Conservation (phyloP, 2,888 invertebrate species). For the Nephrocerus scutellatus region DNA sequence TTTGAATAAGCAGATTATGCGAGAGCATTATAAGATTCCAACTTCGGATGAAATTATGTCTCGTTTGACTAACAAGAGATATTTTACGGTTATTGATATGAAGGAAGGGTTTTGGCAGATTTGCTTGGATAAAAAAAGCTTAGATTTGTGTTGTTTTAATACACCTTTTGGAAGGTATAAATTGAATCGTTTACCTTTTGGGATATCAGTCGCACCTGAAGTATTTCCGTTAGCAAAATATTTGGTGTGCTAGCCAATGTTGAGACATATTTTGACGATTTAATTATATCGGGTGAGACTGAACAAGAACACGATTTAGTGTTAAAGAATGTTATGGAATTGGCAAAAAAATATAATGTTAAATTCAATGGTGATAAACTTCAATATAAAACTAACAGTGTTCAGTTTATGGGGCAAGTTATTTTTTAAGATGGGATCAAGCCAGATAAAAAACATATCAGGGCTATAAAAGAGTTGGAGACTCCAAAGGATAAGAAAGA, state of each 20-base stretch:
- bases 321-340: too few relatives aligned
- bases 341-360: too few relatives aligned
- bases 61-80: background rate
- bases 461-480: too few relatives aligned
- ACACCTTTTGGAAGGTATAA: constrained; percentile 17
- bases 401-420: too few relatives aligned
- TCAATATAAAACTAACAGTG: too few relatives aligned
- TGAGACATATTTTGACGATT: constrained; percentile 33
- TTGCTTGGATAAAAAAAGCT: constrained; percentile 8
- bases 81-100: background rate
- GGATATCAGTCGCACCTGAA: constrained; percentile 25
- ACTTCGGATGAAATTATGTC: constrained; percentile 1
- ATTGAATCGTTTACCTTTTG: constrained; percentile 20
- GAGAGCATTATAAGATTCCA: constrained; percentile 2
- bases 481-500: too few relatives aligned
- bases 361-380: too few relatives aligned
- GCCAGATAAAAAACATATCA: too few relatives aligned
- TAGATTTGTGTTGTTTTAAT: constrained; percentile 10
- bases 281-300: too few relatives aligned
- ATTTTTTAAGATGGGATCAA: too few relatives aligned
- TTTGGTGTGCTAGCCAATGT: constrained; percentile 26
- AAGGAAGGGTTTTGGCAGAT: constrained; percentile 13
- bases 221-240: constrained; percentile 21
- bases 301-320: too few relatives aligned
- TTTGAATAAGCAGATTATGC: constrained; percentile 1